These are phyloP conservation scores for Gymnobelideus leadbeateri DNA, from an alignment of 2,113 vertebrate species.

Conservation along the genomic window DNA sequence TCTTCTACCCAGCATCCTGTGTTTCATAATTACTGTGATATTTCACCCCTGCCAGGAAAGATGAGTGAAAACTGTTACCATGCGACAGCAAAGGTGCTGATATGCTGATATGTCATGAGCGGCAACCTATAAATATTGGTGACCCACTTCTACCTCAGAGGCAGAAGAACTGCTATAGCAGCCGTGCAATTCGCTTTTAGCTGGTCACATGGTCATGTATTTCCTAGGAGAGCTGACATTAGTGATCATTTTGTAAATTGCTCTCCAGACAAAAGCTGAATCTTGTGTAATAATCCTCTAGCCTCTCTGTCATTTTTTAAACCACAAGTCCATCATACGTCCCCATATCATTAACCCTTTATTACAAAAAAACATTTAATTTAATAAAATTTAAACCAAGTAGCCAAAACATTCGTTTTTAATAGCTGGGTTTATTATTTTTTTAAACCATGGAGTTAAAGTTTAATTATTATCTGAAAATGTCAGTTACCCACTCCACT, in stretches of 20 bases:
- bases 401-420: neutral
- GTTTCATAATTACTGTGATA: slow-evolving; percentile 68
- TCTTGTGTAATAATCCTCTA: neutral
- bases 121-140: slow-evolving; percentile 15
- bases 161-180: neutral
- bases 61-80: slow-evolving; percentile 59
- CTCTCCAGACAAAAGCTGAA: neutral
- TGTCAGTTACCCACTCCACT: neutral
- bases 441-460: neutral
- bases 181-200: neutral
- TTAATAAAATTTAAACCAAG: neutral
- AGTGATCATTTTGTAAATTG: neutral
- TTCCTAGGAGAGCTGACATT: slow-evolving; percentile 4
- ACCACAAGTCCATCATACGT: neutral
- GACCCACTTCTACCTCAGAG: slow-evolving; percentile 34
- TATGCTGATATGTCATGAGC: slow-evolving; percentile 15
- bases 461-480: neutral
- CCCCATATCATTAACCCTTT: neutral
- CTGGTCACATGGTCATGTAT: neutral
- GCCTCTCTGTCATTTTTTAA: neutral
- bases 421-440: neutral
- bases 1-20: slow-evolving; percentile 45
- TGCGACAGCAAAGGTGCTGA: neutral
- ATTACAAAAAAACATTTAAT: neutral
- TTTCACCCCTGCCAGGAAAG: slow-evolving; percentile 63